Conservation (phyloP, 2,113 vertebrate genomes). For the Nycticorax nycticorax region DNA sequence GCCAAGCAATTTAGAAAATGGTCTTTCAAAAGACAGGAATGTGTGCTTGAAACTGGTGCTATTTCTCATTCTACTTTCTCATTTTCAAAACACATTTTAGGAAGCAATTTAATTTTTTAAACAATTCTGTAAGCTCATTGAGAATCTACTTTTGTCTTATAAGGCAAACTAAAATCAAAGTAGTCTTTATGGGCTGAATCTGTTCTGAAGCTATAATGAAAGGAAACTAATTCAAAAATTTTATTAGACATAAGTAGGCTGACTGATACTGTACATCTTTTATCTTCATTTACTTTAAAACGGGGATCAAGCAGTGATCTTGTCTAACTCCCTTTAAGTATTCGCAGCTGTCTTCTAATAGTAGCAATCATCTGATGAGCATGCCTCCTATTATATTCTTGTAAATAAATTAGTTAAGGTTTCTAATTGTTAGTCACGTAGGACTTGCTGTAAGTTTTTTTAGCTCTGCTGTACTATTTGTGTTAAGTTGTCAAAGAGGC, state of each 20-base stretch:
- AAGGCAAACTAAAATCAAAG: background rate
- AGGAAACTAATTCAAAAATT: background rate
- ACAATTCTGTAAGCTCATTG: background rate
- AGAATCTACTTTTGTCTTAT: background rate
- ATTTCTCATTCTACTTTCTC: background rate
- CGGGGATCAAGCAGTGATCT: background rate
- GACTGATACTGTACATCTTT: background rate
- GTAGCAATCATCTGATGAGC: background rate
- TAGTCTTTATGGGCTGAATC: background rate
- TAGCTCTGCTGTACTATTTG: background rate
- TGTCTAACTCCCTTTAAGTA: background rate
- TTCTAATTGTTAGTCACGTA: background rate
- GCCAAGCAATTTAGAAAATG: background rate
- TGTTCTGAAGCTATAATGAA: background rate
- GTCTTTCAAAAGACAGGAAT: background rate
- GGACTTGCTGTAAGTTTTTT: background rate
- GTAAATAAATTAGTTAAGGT: background rate
- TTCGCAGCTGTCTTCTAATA: background rate
- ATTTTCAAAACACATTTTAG: background rate
- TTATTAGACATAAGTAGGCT: background rate
- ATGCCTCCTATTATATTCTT: background rate
- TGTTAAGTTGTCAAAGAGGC: background rate
- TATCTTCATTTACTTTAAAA: background rate
- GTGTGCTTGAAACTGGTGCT: background rate
- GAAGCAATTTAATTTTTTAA: background rate